Evolutionary conservation across 2,888 invertebrate species (phyloP), one percentile per base, ranked within the genome.

Genomic region (Hylaea fasciaria): DNA sequence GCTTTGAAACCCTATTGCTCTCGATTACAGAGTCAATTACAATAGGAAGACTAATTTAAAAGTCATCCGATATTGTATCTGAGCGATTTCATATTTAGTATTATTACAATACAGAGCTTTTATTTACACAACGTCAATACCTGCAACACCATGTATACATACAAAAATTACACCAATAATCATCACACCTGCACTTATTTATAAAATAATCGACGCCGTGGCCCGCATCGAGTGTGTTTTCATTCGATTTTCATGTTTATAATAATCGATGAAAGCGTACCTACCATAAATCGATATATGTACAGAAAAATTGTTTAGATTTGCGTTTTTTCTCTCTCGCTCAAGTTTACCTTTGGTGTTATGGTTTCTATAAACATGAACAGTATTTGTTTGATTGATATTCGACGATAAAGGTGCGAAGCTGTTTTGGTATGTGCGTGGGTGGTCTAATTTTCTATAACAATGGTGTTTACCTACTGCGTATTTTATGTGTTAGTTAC

Each of bases 161-260:
- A 37, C n/a, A 2, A n/a, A n/a, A n/a, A 44, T 9, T 22, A 44
- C 41, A 16, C 22, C 48, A 48, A 54, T 37, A 52, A 37, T 16
- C 16, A 35, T 35, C 39, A 51, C 66, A 69, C 67, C 67, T 66
- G 63, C 45, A 57, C 22, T 66, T 69, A 66, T 66, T 69, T 69
- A 66, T 66, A 65, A 66, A 69, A 69, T 66, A 69, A 58, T 37
- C 44, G 50, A 17, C 62, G 60, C 50, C 62, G 48, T 64, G 60
- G 39, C 41, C 32, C 61, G 46, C 51, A 43, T 46, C 63, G 54
- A 57, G 46, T 73, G 76, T 82, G 84, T 85, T 83, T 81, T 81
- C 81, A 85, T 86, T 86, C 80, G 81, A 85, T 87, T 89, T 84
- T 80, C 74, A 76, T 87, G 87, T 86, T 87, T 86, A 86, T 82